phyloP scores from a whole-genome alignment of 2,888 invertebrate species.

The Lepetodrilus schrolli region DNA sequence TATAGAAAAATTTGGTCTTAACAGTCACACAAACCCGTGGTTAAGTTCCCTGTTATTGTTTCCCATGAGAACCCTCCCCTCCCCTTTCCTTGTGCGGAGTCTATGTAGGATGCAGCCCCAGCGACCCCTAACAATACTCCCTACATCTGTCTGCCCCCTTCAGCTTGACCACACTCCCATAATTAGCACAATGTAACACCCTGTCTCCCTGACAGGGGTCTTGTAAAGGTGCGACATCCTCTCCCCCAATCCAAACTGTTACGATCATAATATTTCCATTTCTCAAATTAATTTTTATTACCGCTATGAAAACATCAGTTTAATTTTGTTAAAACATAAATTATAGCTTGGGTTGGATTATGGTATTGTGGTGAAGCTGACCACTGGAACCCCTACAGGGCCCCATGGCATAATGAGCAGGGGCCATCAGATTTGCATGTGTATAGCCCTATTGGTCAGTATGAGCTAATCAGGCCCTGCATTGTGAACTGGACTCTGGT shows the following conservation, averaged over 20 bases:
- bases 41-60: neutral
- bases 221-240: neutral
- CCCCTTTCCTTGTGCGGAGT: constrained; percentile 9
- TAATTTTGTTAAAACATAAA: too few species aligned
- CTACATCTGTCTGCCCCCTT: constrained; percentile 12
- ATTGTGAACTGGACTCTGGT: neutral
- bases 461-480: constrained; percentile 16
- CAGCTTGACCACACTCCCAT: constrained; percentile 1
- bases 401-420: constrained; percentile 14
- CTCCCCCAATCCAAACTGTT: too few species aligned
- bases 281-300: neutral
- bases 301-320: too few species aligned
- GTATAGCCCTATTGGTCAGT: constrained; percentile 26
- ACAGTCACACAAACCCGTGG: neutral
- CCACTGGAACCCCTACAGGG: neutral
- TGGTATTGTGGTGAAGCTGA: constrained; percentile 1
- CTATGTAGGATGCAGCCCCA: neutral
- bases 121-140: neutral
- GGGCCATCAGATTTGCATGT: constrained; percentile 23
- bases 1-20: neutral
- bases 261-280: neutral
- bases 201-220: constrained; percentile 2
- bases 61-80: neutral
- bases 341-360: too few species aligned
- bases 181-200: constrained; percentile 22